Base-by-base conservation (phyloP, 2,797 vertebrate genomes). In the Ciconia nigra region DNA sequence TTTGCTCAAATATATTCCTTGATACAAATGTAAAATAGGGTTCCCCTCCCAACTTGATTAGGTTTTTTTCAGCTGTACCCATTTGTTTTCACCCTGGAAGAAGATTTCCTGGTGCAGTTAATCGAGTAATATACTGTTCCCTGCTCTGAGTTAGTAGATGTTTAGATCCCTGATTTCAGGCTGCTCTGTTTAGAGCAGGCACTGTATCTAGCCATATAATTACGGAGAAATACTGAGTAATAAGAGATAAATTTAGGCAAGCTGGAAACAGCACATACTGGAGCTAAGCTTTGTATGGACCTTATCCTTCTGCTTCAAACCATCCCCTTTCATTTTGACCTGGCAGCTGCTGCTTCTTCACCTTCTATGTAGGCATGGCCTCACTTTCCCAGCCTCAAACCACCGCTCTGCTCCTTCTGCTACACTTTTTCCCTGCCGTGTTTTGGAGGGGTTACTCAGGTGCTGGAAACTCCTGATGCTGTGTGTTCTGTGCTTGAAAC, bases 351-450 rank as follows among this genome's bases (percentile, higher is more conserved):
- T 81, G 16, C 24, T 83, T 4, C 46, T 81, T 76, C 19, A 37
- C 29, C 17, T 62, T 86, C 49, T 58, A 0, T 7, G 9, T 5
- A 42, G 33, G 25, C 5, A 11, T 18, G 54, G 33, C 5, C 51
- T 82, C 37, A 5, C 15, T 85, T 91, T 52, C 8, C 25, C 24
- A 85, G 41, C 12, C 58, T 67, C 10, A 10, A 78, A 31, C 19
- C 2, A 13, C 5, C 7, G 37, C 47, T 74, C 58, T 59, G 25
- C 29, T 78, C 14, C 24, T 90, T 55, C 65, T 79, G 46, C 8
- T 22, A 5, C 0, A 0, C 4, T 29, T 71, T 52, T 28, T 42
- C 2, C 16, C 41, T 65, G 39, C 5, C 37, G 39, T 20, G 9
- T 28, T 91, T 57, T 65, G 46, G 47, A 82, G 26, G 28, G 20